phyloP scores from a whole-genome alignment of 35 echinoderm and acorn worm species.

The Ptychodera flava region DNA sequence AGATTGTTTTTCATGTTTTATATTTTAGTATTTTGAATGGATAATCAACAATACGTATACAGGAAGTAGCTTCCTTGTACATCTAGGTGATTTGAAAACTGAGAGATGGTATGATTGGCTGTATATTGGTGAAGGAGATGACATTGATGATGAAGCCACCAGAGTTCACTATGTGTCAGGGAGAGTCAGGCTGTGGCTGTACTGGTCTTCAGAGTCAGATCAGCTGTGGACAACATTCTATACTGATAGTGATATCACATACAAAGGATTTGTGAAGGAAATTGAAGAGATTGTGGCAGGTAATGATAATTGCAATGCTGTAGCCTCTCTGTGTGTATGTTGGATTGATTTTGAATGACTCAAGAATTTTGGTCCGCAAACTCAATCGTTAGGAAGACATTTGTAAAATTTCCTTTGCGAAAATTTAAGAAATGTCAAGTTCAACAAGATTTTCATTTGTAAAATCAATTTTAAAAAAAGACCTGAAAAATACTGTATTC shows the following conservation, averaged over 20 bases:
- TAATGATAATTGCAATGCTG: too few relatives aligned
- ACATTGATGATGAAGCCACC: neutral
- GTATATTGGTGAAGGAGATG: neutral
- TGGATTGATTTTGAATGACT: too few relatives aligned
- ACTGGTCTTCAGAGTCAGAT: neutral
- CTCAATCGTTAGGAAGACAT: too few relatives aligned
- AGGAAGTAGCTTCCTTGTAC: neutral
- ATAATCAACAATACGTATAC: neutral
- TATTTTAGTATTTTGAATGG: neutral
- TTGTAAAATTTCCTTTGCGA: too few relatives aligned
- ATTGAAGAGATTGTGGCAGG: slow-evolving; percentile 22
- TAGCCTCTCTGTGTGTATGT: too few relatives aligned
- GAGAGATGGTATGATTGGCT: neutral
- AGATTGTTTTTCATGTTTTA: neutral
- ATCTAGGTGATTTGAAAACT: neutral
- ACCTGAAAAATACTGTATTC: too few relatives aligned
- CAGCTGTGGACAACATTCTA: slow-evolving; percentile 51
- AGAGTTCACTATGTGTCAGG: neutral
- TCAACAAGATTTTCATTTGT: too few relatives aligned
- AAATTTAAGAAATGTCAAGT: too few relatives aligned
- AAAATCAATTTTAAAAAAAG: too few relatives aligned
- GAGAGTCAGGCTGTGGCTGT: neutral
- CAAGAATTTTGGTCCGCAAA: too few relatives aligned
- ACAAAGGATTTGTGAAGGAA: slow-evolving; percentile 38
- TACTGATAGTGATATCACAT: slow-evolving; percentile 51